These are phyloP conservation scores for Haplochromis burtoni DNA, from an alignment of 2,113 vertebrate genomes.

Conservation along the genomic window DNA sequence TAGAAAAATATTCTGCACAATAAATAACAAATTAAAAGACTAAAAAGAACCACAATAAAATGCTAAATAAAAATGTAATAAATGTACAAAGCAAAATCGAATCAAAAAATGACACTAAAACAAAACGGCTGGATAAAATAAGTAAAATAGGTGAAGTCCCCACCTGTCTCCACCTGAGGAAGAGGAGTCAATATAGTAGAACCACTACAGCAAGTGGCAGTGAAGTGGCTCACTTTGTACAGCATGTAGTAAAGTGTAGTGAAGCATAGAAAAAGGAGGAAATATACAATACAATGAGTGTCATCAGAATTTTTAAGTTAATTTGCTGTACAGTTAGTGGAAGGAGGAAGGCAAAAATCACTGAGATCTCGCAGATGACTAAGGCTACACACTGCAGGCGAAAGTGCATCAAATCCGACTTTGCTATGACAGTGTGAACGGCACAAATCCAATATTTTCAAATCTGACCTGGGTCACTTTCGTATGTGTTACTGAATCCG, in stretches of 20 bases:
- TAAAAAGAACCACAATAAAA: neutral
- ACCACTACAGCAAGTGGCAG: neutral
- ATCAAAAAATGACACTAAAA: neutral
- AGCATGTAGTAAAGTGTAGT: neutral
- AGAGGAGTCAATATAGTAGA: neutral
- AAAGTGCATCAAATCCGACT: neutral
- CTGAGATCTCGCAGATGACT: neutral
- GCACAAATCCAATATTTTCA: neutral
- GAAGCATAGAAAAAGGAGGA: neutral
- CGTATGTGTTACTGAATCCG: fast-evolving
- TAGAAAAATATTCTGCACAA: neutral
- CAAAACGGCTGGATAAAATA: neutral
- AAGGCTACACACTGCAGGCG: neutral
- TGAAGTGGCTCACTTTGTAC: neutral
- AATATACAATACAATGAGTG: neutral
- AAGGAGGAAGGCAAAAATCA: neutral
- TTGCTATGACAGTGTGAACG: fast-evolving
- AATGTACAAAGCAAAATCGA: neutral
- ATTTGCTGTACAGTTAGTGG: neutral
- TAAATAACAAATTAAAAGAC: neutral
- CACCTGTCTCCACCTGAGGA: no score
- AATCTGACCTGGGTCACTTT: fast-evolving
- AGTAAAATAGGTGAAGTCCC: neutral
- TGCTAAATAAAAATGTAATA: neutral
- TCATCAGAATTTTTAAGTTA: neutral